Evolutionary conservation across 1,140 invertebrate genomes (phyloP).

Genomic region (Trypoxylus dichotomus): DNA sequence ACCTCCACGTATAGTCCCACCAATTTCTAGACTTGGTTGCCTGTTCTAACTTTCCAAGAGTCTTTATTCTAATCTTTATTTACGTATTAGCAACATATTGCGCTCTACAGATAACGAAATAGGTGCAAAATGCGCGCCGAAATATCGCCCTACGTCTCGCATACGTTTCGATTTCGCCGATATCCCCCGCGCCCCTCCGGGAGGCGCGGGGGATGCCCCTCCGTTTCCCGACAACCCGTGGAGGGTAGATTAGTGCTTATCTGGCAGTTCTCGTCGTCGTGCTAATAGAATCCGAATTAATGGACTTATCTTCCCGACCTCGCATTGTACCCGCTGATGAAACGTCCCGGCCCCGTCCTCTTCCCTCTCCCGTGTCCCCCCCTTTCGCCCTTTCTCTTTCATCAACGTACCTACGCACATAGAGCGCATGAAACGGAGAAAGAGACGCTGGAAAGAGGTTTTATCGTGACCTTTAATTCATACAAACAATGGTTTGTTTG

Average conservation of each 20-base stretch:
- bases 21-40: too few species aligned
- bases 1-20: too few species aligned
- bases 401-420: too few species aligned
- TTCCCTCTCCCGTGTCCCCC: not conserved
- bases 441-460: not conserved
- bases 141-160: not conserved
- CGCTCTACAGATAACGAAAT: not conserved
- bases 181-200: not conserved
- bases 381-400: not conserved
- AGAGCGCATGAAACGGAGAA: not conserved
- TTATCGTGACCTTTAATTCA: not conserved
- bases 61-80: too few species aligned
- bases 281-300: slow-evolving; percentile 43
- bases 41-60: too few species aligned
- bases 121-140: not conserved
- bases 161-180: not conserved
- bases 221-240: not conserved
- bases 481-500: not conserved
- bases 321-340: slow-evolving; percentile 39
- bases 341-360: slow-evolving; percentile 18
- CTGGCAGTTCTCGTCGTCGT: slow-evolving; percentile 39
- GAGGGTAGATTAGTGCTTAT: slow-evolving; percentile 38
- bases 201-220: too few species aligned
- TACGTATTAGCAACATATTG: not conserved
- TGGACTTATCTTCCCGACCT: slow-evolving; percentile 38